Evolutionary conservation across 1,140 invertebrate genomes (phyloP).

Genomic region (Zaprionus capensis): DNA sequence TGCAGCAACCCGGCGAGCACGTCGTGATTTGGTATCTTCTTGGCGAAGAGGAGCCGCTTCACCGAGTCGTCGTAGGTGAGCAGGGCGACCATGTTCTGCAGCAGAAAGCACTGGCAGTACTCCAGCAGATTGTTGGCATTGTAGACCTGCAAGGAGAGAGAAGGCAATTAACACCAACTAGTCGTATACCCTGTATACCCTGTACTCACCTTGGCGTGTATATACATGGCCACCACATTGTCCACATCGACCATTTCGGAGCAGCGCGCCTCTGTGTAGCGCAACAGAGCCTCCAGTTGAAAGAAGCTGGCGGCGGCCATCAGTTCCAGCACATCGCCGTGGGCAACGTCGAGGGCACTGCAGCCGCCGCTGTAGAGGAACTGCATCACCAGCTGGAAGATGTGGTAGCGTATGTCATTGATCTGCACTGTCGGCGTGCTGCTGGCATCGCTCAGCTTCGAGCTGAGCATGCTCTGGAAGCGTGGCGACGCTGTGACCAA

Average conservation of each 20-base stretch:
- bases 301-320: conserved; percentile 97
- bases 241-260: conserved; percentile 93
- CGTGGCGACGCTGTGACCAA: conserved; percentile 94
- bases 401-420: conserved; percentile 96
- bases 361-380: conserved; percentile 96
- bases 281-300: conserved; percentile 92
- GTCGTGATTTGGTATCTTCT: conserved; percentile 95
- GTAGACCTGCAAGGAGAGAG: conserved; percentile 88
- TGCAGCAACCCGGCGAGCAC: conserved; percentile 92
- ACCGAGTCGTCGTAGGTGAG: conserved; percentile 96
- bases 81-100: conserved; percentile 97
- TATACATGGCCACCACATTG: conserved; percentile 96
- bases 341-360: conserved; percentile 90
- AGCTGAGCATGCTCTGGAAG: conserved; percentile 93
- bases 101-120: conserved; percentile 95
- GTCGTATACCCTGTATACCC: not conserved
- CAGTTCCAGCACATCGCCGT: conserved; percentile 92
- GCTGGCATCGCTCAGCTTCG: conserved; percentile 90
- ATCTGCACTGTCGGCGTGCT: conserved; percentile 94
- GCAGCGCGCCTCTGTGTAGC: conserved; percentile 93
- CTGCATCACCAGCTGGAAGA: conserved; percentile 95
- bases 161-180: not conserved
- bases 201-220: conserved; percentile 92
- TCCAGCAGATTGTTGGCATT: conserved; percentile 93
- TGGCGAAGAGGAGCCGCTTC: conserved; percentile 93